Evolutionary conservation across 2,113 vertebrate species (phyloP).

Genomic region (Dicerorhinus sumatrensis): DNA sequence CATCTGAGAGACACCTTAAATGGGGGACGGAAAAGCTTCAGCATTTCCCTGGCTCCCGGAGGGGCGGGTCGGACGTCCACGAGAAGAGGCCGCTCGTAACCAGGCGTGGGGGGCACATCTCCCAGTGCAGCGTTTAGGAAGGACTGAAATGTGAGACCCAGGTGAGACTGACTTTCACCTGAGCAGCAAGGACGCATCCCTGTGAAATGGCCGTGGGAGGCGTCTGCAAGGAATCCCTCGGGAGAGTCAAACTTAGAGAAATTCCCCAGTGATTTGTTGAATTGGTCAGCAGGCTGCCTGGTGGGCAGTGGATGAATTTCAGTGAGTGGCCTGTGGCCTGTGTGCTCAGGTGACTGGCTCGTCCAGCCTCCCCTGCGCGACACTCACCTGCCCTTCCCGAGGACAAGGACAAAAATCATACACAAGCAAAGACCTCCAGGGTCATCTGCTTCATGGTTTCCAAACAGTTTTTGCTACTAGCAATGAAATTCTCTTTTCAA

Average conservation of each 20-base stretch:
- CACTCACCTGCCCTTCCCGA: not conserved
- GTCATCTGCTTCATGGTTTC: not conserved
- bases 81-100: not conserved
- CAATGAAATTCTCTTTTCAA: not conserved
- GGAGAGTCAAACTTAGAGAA: not conserved
- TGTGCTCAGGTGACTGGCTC: not conserved
- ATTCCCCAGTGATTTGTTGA: not conserved
- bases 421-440: not conserved
- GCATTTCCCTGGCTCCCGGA: not conserved
- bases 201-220: not conserved
- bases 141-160: not conserved
- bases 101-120: not conserved
- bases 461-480: not conserved
- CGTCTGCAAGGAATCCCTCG: not conserved
- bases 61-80: not conserved
- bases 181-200: not conserved
- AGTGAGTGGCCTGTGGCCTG: accelerated
- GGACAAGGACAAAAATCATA: not conserved
- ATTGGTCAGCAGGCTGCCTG: not conserved
- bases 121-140: not conserved
- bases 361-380: accelerated
- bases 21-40: not conserved
- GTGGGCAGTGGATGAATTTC: not conserved
- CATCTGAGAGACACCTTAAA: not conserved
- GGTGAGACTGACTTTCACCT: not conserved